These are phyloP conservation scores for Pangasius sanitwongsei DNA, from an alignment of 2,797 vertebrate genomes.

Conservation along the genomic window DNA sequence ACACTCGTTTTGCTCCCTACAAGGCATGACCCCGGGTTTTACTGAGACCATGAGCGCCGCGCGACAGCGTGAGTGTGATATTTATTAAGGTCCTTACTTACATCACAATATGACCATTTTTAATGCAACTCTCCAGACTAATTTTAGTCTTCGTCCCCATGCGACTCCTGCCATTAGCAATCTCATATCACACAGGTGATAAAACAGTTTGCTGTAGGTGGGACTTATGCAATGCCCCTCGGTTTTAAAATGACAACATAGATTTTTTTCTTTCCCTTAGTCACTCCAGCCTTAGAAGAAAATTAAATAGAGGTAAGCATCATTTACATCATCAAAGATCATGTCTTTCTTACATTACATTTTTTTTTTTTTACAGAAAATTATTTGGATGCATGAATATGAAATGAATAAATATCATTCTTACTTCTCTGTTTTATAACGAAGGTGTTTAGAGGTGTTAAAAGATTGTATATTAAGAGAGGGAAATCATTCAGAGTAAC, in stretches of 20 bases:
- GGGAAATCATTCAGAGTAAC: not conserved
- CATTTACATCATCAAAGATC: not conserved
- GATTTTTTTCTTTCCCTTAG: not conserved
- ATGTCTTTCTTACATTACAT: not conserved
- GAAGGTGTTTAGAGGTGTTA: not conserved
- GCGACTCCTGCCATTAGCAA: not conserved
- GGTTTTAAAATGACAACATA: not conserved
- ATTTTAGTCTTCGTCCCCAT: not conserved
- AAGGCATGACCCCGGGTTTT: not conserved
- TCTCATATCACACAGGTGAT: constrained; percentile 8
- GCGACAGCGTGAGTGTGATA: constrained; percentile 21
- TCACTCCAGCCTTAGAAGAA: not conserved
- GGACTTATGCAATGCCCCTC: not conserved
- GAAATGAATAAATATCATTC: not conserved
- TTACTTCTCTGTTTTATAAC: too few relatives aligned
- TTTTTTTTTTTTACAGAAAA: not conserved
- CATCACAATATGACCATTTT: not conserved
- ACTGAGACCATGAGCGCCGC: constrained; percentile 1
- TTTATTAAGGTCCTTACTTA: not conserved
- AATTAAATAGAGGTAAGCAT: constrained; percentile 9
- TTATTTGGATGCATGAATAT: not conserved
- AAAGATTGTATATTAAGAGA: not conserved
- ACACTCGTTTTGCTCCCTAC: not conserved
- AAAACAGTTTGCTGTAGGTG: not conserved
- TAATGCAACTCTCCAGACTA: not conserved